Percentiles rank a stretch among this genome's conserved stretches.
These are phyloP conservation scores for Tinea pellionella DNA, from an alignment of 2,888 invertebrate genomes.

Conservation along the genomic window DNA sequence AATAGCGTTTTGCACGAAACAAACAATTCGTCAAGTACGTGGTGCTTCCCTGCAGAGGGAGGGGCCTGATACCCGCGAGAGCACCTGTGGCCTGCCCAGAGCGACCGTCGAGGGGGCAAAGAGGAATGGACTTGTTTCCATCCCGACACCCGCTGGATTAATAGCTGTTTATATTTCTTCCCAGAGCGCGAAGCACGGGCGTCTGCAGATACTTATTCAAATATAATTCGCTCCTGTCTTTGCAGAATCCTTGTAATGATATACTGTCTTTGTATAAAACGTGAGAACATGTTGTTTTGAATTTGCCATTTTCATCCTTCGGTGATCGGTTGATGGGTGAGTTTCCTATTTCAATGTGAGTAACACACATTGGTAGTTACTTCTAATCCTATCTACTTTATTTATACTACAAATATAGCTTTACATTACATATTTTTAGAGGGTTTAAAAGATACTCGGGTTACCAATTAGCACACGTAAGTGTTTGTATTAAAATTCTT, in stretches of 20 bases:
- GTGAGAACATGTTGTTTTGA: too few relatives aligned
- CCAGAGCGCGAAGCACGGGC: slow-evolving; percentile 20
- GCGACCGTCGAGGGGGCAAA: slow-evolving; percentile 21
- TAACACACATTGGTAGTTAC: too few relatives aligned
- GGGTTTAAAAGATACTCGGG: too few relatives aligned
- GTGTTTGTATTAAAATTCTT: too few relatives aligned
- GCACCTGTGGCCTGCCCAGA: slow-evolving; percentile 40
- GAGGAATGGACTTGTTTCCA: slow-evolving; percentile 30
- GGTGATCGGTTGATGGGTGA: too few relatives aligned
- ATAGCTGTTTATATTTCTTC: slow-evolving; percentile 59
- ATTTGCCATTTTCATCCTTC: too few relatives aligned
- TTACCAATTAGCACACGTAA: too few relatives aligned
- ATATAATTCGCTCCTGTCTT: slow-evolving; percentile 30
- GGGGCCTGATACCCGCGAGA: slow-evolving; percentile 18
- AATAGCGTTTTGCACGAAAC: slow-evolving; percentile 27
- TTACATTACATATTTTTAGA: too few relatives aligned
- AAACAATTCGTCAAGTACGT: slow-evolving; percentile 53
- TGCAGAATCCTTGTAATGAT: background rate
- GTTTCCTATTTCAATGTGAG: too few relatives aligned
- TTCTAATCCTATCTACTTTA: too few relatives aligned
- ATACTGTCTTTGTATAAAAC: background rate
- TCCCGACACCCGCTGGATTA: slow-evolving; percentile 26
- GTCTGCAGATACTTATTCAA: slow-evolving; percentile 46
- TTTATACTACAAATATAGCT: too few relatives aligned
- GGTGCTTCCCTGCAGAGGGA: slow-evolving; percentile 17